These are phyloP conservation scores for Euzophera pinguis DNA, from an alignment of 2,888 invertebrate genomes.

Conservation along the genomic window DNA sequence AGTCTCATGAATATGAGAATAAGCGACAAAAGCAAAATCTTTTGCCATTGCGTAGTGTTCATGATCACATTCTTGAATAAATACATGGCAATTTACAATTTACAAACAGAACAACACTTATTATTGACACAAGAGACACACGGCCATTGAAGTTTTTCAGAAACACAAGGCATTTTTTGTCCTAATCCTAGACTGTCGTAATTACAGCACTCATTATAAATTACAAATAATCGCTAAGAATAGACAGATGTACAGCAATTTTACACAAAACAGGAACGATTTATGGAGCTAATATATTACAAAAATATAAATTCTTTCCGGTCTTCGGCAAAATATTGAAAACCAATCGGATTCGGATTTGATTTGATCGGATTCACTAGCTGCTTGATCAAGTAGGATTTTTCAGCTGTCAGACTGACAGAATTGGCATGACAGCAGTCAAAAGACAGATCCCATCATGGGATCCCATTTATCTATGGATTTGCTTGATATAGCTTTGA, in stretches of 20 bases:
- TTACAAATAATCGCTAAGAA: background rate
- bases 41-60: constrained; percentile 52
- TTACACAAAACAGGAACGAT: background rate
- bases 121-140: constrained; percentile 53
- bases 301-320: constrained; percentile 1
- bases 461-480: too few relatives aligned
- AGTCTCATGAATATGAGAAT: constrained; percentile 46
- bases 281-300: background rate
- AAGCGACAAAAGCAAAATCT: constrained; percentile 55
- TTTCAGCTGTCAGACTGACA: background rate
- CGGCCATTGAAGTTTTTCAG: constrained; percentile 57
- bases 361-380: background rate
- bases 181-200: constrained; percentile 13
- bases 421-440: too few relatives aligned
- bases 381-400: background rate
- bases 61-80: constrained; percentile 50
- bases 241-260: background rate
- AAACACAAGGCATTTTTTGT: constrained; percentile 52
- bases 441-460: too few relatives aligned
- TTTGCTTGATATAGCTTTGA: too few relatives aligned
- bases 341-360: too few relatives aligned
- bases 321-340: background rate
- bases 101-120: constrained; percentile 49
- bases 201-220: constrained; percentile 14
- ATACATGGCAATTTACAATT: constrained; percentile 54